Percentiles rank a stretch among this genome's conserved stretches.
These are phyloP conservation scores for Palythoa heliodiscus DNA, from an alignment of 92 coral and sea anemone species.

Conservation along the genomic window DNA sequence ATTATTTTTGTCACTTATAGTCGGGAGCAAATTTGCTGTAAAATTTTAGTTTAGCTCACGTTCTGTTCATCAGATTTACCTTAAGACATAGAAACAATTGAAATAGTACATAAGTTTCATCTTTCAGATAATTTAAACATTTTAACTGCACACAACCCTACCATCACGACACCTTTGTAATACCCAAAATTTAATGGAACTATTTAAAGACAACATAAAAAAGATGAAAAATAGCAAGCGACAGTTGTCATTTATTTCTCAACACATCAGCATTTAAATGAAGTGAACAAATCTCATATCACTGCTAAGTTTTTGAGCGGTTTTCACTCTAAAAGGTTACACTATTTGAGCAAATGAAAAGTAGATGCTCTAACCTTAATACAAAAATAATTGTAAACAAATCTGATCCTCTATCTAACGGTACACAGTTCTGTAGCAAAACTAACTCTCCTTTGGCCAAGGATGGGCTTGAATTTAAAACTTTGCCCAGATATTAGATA, in stretches of 20 bases:
- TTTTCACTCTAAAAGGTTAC: slow-evolving; percentile 2
- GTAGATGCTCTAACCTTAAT: slow-evolving; percentile 9
- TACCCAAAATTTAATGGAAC: not conserved
- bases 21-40: not conserved
- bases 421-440: slow-evolving; percentile 22
- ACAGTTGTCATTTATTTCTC: slow-evolving; percentile 23
- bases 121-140: not conserved
- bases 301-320: not conserved
- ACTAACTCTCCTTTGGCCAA: slow-evolving; percentile 32
- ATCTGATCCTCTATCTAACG: slow-evolving; percentile 1
- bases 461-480: slow-evolving; percentile 22
- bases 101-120: not conserved
- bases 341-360: slow-evolving; percentile 14
- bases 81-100: not conserved
- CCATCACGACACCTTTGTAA: not conserved
- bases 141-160: not conserved
- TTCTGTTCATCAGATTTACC: not conserved
- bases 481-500: not conserved
- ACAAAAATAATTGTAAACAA: slow-evolving; percentile 43
- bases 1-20: not conserved
- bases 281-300: not conserved
- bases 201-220: not conserved
- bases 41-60: not conserved
- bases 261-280: slow-evolving; percentile 1
- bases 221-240: not conserved